A percentile compares a stretch with the other conserved stretches of the same genome.
Conservation (phyloP, 2,888 invertebrate species). For the Yponomeuta malinellus region DNA sequence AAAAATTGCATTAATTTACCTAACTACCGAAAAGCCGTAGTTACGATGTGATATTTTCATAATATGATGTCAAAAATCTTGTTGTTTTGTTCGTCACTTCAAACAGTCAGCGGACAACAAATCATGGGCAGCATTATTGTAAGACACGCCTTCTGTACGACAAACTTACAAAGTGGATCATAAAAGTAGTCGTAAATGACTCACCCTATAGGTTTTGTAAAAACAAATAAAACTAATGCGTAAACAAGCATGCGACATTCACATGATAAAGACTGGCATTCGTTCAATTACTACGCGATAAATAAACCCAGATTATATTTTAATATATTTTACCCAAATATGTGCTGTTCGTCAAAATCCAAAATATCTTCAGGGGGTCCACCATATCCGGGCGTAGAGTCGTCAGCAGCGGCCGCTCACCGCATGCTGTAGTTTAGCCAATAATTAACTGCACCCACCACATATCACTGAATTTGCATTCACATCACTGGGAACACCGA, state of each 20-base stretch:
- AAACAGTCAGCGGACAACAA: neutral
- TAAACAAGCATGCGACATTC: conserved; percentile 1
- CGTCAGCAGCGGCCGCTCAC: conserved; percentile 55
- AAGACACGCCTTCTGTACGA: conserved; percentile 21
- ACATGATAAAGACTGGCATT: neutral
- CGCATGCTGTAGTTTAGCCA: conserved; percentile 58
- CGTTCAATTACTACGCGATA: neutral
- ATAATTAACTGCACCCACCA: conserved; percentile 29
- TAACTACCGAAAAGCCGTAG: neutral
- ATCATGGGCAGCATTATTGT: neutral
- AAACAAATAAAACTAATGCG: conserved; percentile 25
- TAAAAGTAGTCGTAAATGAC: conserved; percentile 52
- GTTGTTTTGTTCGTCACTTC: neutral
- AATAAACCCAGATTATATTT: too few species aligned
- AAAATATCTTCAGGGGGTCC: conserved; percentile 88
- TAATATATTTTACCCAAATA: conserved; percentile 77
- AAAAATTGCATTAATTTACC: neutral
- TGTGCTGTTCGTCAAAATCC: conserved; percentile 90
- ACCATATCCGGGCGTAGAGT: conserved; percentile 78
- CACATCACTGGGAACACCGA: neutral
- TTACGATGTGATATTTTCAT: neutral
- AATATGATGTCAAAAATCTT: neutral
- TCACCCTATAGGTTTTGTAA: conserved; percentile 27
- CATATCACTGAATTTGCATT: conserved; percentile 22
- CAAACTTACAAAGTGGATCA: conserved; percentile 33